phyloP scores from a whole-genome alignment of 2,888 invertebrate species.

The Pterostichus madidus region DNA sequence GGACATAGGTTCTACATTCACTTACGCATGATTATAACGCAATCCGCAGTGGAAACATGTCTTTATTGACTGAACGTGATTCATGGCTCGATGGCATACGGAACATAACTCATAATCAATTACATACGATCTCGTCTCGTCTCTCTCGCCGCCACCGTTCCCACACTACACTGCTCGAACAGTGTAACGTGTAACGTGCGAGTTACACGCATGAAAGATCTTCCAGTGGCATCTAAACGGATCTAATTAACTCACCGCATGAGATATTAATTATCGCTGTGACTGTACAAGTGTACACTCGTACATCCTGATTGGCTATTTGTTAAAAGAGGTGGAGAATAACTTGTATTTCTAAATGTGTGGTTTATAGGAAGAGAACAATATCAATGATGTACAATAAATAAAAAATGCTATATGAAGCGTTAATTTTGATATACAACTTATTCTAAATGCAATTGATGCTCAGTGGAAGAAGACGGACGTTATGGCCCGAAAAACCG shows the following conservation, averaged over 20 bases:
- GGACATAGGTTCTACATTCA: conserved; percentile 45
- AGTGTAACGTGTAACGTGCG: conserved; percentile 50
- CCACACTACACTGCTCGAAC: not conserved
- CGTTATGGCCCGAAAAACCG: no score
- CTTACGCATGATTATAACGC: conserved; percentile 51
- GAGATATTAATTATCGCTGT: conserved; percentile 48
- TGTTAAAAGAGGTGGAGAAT: not conserved
- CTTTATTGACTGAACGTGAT: conserved; percentile 65
- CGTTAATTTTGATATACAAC: no score
- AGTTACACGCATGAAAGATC: conserved; percentile 58
- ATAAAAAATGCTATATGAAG: no score
- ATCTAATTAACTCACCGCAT: conserved; percentile 54
- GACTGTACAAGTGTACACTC: conserved; percentile 24
- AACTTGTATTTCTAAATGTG: no score
- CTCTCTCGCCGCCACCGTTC: not conserved
- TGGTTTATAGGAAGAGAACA: not conserved
- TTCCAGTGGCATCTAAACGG: conserved; percentile 37
- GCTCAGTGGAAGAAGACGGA: no score
- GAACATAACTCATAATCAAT: conserved; percentile 65
- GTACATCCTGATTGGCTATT: not conserved
- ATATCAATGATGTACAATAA: not conserved
- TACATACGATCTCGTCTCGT: conserved; percentile 55
- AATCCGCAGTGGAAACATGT: conserved; percentile 53
- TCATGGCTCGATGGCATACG: conserved; percentile 62
- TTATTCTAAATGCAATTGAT: no score